These are phyloP conservation scores for Pandemis heparana DNA, from an alignment of 2,888 invertebrate species.

Conservation along the genomic window DNA sequence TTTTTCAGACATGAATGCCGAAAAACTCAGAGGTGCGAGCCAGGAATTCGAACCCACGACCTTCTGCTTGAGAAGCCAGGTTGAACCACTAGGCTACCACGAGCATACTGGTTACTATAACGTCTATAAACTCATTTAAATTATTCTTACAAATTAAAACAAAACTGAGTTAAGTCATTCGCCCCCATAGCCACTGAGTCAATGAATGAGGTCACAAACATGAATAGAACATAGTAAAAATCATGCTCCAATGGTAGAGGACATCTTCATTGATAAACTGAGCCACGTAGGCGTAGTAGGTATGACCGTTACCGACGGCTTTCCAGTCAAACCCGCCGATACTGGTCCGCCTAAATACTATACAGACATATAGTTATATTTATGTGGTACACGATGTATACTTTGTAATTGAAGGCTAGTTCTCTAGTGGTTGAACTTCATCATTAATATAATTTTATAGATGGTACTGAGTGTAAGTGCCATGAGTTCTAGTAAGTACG, in stretches of 20 bases:
- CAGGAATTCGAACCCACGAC: too few species aligned
- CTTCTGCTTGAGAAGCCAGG: not conserved
- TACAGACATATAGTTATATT: not conserved
- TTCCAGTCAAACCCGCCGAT: not conserved
- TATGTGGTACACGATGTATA: not conserved
- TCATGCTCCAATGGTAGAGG: not conserved
- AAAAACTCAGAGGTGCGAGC: too few species aligned
- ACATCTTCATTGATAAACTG: conserved; percentile 5
- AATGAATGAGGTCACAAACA: not conserved
- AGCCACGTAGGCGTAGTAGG: not conserved
- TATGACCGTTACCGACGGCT: not conserved
- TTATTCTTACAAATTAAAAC: not conserved
- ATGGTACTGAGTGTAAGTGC: too few species aligned
- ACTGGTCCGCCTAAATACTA: conserved; percentile 14
- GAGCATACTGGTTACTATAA: too few species aligned
- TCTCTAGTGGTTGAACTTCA: too few species aligned
- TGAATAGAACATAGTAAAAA: not conserved
- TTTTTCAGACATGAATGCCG: too few species aligned
- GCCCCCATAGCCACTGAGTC: not conserved
- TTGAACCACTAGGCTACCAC: not conserved
- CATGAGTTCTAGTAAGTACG: too few species aligned
- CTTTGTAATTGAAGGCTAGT: not conserved
- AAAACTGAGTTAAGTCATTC: not conserved
- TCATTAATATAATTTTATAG: too few species aligned
- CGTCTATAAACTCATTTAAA: too few species aligned